phyloP scores from a whole-genome alignment of 2,797 vertebrate genomes.

The Sphaeramia orbicularis region DNA sequence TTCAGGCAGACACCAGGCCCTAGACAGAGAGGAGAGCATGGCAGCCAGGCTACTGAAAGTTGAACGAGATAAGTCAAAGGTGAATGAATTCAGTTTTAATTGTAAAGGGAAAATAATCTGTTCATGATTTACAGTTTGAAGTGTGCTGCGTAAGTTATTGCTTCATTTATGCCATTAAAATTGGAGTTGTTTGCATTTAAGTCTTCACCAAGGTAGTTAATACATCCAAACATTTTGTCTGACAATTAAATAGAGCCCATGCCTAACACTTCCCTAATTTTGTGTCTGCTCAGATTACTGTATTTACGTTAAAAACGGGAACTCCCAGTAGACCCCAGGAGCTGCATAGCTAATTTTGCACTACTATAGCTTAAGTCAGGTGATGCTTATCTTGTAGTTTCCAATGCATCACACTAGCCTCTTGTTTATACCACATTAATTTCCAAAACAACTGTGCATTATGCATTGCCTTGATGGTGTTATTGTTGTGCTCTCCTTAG shows the following conservation, averaged over 20 bases:
- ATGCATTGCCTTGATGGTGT: slow-evolving; percentile 6
- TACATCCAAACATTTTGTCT: slow-evolving; percentile 2
- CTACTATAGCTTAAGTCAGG: not conserved
- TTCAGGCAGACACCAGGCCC: slow-evolving; percentile 82
- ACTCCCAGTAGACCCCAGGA: not conserved
- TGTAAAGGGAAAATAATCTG: not conserved
- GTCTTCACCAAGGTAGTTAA: not conserved
- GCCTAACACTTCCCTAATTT: not conserved
- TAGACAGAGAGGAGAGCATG: slow-evolving; percentile 80
- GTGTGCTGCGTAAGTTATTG: not conserved
- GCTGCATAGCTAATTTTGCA: not conserved
- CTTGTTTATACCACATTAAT: not conserved
- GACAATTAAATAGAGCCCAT: slow-evolving; percentile 1
- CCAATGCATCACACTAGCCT: not conserved
- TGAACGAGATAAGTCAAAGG: slow-evolving; percentile 89
- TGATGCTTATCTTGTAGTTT: not conserved
- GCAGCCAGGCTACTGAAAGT: slow-evolving; percentile 86
- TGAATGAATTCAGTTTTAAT: slow-evolving; percentile 52
- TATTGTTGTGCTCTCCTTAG: slow-evolving; percentile 67
- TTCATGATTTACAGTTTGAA: not conserved
- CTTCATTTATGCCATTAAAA: not conserved
- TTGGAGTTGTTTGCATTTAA: slow-evolving; percentile 2
- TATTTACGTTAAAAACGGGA: not conserved
- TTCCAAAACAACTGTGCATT: slow-evolving; percentile 4
- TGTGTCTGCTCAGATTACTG: not conserved